These are phyloP conservation scores for Planiliza haematocheilus DNA, from an alignment of 2,113 vertebrate species.

Conservation along the genomic window DNA sequence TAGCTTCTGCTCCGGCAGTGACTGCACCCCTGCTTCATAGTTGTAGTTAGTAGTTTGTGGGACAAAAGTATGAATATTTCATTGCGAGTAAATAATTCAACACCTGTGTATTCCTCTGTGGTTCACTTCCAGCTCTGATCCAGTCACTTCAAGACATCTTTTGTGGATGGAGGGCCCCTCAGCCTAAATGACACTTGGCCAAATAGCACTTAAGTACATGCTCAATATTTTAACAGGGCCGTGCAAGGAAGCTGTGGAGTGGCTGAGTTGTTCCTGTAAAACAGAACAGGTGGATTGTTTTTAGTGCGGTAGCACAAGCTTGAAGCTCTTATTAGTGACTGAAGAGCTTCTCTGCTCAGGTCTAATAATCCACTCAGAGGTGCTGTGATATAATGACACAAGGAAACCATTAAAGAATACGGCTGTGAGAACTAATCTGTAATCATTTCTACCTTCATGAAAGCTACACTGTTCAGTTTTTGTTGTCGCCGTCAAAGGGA, in stretches of 20 bases:
- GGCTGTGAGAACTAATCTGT: background rate
- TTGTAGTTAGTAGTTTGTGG: slow-evolving; percentile 76
- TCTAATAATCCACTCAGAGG: slow-evolving; percentile 24
- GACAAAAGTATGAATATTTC: slow-evolving; percentile 83
- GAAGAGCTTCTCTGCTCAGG: slow-evolving; percentile 35
- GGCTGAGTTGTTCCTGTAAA: slow-evolving; percentile 56
- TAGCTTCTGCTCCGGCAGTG: background rate
- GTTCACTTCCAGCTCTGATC: slow-evolving; percentile 76
- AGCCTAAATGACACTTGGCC: slow-evolving; percentile 86
- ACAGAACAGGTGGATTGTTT: slow-evolving; percentile 75
- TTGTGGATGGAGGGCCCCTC: slow-evolving; percentile 84
- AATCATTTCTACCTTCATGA: background rate
- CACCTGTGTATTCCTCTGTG: slow-evolving; percentile 79
- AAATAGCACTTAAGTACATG: slow-evolving; percentile 88
- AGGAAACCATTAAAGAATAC: background rate
- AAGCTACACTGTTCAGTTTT: too few species aligned
- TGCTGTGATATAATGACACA: slow-evolving; percentile 27
- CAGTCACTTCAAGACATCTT: slow-evolving; percentile 84
- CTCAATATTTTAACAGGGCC: slow-evolving; percentile 87
- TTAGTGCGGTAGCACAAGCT: slow-evolving; percentile 29
- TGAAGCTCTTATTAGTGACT: slow-evolving; percentile 43
- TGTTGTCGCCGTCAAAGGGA: too few species aligned
- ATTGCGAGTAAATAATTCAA: slow-evolving; percentile 83
- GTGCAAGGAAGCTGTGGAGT: slow-evolving; percentile 71
- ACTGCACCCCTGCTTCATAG: slow-evolving; percentile 49